A percentile compares a stretch with the other conserved stretches of the same genome.
phyloP scores from a whole-genome alignment of 2,113 vertebrate genomes.

The Andinoacara biseriatus region DNA sequence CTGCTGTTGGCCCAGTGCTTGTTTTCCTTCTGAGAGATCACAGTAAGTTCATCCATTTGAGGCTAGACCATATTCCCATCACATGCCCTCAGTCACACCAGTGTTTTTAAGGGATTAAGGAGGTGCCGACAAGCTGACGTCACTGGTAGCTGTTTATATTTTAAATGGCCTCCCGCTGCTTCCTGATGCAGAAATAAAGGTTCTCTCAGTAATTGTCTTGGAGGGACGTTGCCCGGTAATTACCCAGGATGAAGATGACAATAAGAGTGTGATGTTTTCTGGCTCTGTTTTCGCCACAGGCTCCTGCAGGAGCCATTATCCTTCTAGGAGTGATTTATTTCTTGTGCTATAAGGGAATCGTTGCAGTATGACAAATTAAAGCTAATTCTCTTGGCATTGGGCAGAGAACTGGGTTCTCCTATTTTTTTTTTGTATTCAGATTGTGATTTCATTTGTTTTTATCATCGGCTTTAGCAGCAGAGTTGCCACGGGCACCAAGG shows the following conservation, averaged over 20 bases:
- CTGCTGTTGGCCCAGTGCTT: not conserved
- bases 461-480: slow-evolving; percentile 11
- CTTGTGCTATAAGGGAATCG: slow-evolving; percentile 32
- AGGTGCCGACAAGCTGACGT: slow-evolving; percentile 27
- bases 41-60: slow-evolving; percentile 12
- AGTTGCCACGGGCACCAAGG: slow-evolving; percentile 33
- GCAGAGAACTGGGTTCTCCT: slow-evolving; percentile 22
- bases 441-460: slow-evolving; percentile 18
- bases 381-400: slow-evolving; percentile 48
- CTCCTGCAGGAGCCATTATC: slow-evolving; percentile 56
- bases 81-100: slow-evolving; percentile 31
- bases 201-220: slow-evolving; percentile 17
- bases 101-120: slow-evolving; percentile 25
- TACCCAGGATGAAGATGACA: slow-evolving; percentile 32
- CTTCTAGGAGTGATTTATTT: slow-evolving; percentile 60
- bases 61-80: slow-evolving; percentile 29
- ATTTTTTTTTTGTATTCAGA: slow-evolving; percentile 35
- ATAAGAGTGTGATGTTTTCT: slow-evolving; percentile 40
- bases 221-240: slow-evolving; percentile 28
- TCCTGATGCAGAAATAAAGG: slow-evolving; percentile 14
- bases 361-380: slow-evolving; percentile 61
- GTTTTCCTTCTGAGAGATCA: slow-evolving; percentile 22
- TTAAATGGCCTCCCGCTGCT: not conserved
- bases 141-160: slow-evolving; percentile 14
- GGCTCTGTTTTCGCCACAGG: slow-evolving; percentile 22